Base-by-base conservation (phyloP, 2,797 vertebrate genomes). In the Enteromius afrohamiltoni region DNA sequence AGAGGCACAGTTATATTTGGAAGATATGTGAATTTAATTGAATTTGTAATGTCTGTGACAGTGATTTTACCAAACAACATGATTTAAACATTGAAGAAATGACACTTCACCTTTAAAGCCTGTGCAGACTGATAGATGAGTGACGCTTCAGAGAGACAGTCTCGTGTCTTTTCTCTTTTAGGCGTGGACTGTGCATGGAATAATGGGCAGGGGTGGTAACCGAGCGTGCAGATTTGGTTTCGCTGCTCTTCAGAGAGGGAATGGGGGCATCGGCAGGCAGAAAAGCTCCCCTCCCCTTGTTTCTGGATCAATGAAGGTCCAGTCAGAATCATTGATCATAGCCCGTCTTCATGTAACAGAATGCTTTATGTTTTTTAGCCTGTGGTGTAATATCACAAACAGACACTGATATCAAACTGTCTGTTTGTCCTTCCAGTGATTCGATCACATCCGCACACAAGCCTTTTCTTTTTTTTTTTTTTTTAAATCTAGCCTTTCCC, bases 281-380 rank as follows among this genome's bases (percentile, higher is more conserved):
- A 87, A 90, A 88, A 85, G 77, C 88, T 82, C 80, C 74, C 78
- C 47, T 77, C 64, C 49, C 73, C 82, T 83, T 71, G 65, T 71
- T 55, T 75, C 79, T 74, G 58, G 87, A 90, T 90, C 89, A 86
- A 88, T 89, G 86, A 86, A 89, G 89, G 86, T 89, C 82, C 86
- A 87, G 85, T 81, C 88, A 83, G 77, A 60, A 84, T 90, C 82
- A 89, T 91, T 82, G 89, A 91, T 91, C 85, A 86, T 80, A 80
- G 77, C 85, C 85, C 55, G 29, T 86, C 87, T 87, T 86, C 76
- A 65, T 89, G 86, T 90, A 89, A 91, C 83, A 88, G 83, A 88
- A 88, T 80, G 85, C 80, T 89, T 85, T 85, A 85, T 83, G 55
- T 87, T 86, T 75, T 69, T 84, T 88, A 40, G 58, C 47, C 53